Evolutionary conservation across 2,888 invertebrate genomes (phyloP).

Genomic region (Neoscelio sp.): DNA sequence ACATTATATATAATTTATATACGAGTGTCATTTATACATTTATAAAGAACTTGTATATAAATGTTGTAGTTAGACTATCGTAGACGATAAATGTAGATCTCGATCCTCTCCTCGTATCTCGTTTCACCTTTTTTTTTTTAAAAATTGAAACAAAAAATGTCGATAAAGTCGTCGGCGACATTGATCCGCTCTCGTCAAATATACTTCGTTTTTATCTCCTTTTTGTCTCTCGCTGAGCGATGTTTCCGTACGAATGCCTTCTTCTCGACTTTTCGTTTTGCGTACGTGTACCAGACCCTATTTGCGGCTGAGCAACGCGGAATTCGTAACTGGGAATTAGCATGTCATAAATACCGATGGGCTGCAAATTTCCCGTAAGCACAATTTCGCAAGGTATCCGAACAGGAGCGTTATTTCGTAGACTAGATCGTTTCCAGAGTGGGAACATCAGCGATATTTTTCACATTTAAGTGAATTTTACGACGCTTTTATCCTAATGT

Average conservation of each 20-base stretch:
- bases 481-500: too few relatives aligned
- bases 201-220: constrained; percentile 59
- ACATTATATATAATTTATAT: too few relatives aligned
- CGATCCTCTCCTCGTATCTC: too few relatives aligned
- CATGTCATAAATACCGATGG: constrained; percentile 82
- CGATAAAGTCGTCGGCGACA: constrained; percentile 32
- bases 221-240: constrained; percentile 60
- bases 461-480: too few relatives aligned
- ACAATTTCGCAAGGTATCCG: constrained; percentile 31
- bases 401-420: constrained; percentile 20
- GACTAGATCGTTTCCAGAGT: constrained; percentile 27
- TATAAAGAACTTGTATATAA: too few relatives aligned
- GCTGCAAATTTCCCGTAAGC: constrained; percentile 50
- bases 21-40: too few relatives aligned
- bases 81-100: too few relatives aligned
- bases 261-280: constrained; percentile 68
- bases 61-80: too few relatives aligned
- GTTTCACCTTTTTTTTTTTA: too few relatives aligned
- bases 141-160: background rate
- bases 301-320: constrained; percentile 74
- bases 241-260: constrained; percentile 75
- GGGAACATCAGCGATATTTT: background rate
- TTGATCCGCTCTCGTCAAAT: constrained; percentile 71
- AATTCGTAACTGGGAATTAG: constrained; percentile 82
- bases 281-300: constrained; percentile 72